Base-by-base conservation (phyloP, 2,113 vertebrate species). In the Mugil cephalus region DNA sequence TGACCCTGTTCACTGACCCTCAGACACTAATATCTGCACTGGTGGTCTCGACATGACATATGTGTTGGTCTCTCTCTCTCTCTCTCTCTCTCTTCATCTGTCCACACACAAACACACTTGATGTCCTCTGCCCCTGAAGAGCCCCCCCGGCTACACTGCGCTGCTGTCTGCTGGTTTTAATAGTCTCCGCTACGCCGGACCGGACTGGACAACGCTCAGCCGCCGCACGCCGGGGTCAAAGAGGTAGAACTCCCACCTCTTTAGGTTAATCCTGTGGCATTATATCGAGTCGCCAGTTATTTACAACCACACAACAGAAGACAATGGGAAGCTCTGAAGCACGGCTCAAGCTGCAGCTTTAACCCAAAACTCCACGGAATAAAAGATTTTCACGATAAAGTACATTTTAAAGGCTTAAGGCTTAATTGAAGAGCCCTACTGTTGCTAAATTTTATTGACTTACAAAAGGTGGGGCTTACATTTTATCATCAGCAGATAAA, bases 1-100 rank as follows among this genome's bases (percentile, higher is more conserved):
- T 75, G 86, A 86, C 82, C 24, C 83, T 67, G 68, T 3, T 76
- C 80, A 47, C 52, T 87, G 88, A 88, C 76, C 87, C 84, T 78
- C 45, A 76, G 65, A 55, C 69, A 43, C 56, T 63, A 63, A 76
- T 54, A 77, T 52, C 77, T 74, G 79, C 79, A 54, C 46, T 30
- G 75, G 69, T 71, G 83, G 71, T 75, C 75, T 73, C 43, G 1
- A 69, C 82, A 78, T 65, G 84, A 80, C 86, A 69, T 50, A 43
- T 54, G 50, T 67, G 63, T 45, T n/a, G 46, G 50, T 63, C 48
- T 40, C 30, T 66, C 24, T 51, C n/a, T 54, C 5, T 56, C 38
- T 48, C 40, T 48, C 38, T 4, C 60, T 19, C 11, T 18, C n/a
- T 17, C 2, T 10, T 9, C 30, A 6, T 35, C 77, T 30, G 40